Evolutionary conservation across 2,888 invertebrate species (phyloP).

Genomic region (Alitta virens): DNA sequence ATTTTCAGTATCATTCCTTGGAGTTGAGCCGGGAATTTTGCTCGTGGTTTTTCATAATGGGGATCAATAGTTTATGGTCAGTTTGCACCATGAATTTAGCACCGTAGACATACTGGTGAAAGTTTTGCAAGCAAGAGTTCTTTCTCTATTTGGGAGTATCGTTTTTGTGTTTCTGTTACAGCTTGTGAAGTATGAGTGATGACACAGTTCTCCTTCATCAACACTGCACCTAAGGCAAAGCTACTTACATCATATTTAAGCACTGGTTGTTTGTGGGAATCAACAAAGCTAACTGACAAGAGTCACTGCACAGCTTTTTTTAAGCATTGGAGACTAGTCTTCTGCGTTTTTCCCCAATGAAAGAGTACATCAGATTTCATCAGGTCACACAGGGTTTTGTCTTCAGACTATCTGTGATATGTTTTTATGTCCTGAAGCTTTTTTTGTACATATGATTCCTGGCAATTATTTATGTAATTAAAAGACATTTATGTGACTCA

Average conservation of each 20-base stretch:
- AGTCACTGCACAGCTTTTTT: not conserved
- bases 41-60: not conserved
- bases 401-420: too few species aligned
- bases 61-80: not conserved
- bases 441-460: too few species aligned
- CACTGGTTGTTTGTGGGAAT: not conserved
- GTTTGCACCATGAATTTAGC: not conserved
- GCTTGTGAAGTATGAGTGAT: not conserved
- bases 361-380: not conserved
- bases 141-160: not conserved
- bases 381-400: slow-evolving; percentile 21
- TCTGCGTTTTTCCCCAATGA: slow-evolving; percentile 18
- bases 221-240: not conserved
- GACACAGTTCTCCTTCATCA: not conserved
- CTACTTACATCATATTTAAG: not conserved
- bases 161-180: not conserved
- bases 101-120: not conserved
- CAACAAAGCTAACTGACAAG: not conserved
- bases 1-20: not conserved
- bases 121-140: not conserved
- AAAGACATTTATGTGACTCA: too few species aligned
- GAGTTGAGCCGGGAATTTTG: not conserved
- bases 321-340: not conserved
- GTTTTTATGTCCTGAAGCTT: too few species aligned
- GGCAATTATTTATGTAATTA: too few species aligned